Evolutionary conservation across 2,888 invertebrate genomes (phyloP).

Genomic region (Cheilosia scutellata): DNA sequence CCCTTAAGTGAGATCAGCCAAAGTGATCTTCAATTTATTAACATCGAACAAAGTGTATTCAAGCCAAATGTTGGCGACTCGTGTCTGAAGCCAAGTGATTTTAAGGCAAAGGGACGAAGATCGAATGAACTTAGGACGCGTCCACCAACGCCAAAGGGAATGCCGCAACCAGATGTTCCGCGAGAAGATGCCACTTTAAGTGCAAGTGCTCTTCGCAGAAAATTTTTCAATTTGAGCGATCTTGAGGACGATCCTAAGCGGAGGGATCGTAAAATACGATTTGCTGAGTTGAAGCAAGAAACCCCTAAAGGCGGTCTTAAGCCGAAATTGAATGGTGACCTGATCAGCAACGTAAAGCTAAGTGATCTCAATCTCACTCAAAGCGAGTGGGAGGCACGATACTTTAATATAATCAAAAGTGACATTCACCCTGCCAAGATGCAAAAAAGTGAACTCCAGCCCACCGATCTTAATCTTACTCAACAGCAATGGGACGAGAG

Average conservation of each 20-base stretch:
- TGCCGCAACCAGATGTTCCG: neutral
- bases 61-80: constrained; percentile 12
- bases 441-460: constrained; percentile 36
- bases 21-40: constrained; percentile 19
- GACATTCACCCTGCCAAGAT: neutral
- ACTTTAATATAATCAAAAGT: constrained; percentile 38
- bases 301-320: no score
- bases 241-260: neutral
- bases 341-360: neutral
- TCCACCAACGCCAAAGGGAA: neutral
- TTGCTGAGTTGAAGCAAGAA: no score
- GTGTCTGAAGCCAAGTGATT: constrained; percentile 21
- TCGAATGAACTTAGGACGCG: neutral
- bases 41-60: constrained; percentile 17
- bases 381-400: constrained; percentile 41
- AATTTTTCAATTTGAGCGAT: constrained; percentile 38
- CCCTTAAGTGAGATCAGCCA: constrained; percentile 14
- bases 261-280: neutral
- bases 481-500: constrained; percentile 47
- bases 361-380: constrained; percentile 30
- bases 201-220: constrained; percentile 6
- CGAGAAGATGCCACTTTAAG: neutral
- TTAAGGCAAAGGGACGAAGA: neutral
- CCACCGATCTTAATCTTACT: constrained; percentile 57
- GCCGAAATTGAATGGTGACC: neutral